Evolutionary conservation across 2,113 vertebrate genomes (phyloP).

Genomic region (Tachycineta bicolor): DNA sequence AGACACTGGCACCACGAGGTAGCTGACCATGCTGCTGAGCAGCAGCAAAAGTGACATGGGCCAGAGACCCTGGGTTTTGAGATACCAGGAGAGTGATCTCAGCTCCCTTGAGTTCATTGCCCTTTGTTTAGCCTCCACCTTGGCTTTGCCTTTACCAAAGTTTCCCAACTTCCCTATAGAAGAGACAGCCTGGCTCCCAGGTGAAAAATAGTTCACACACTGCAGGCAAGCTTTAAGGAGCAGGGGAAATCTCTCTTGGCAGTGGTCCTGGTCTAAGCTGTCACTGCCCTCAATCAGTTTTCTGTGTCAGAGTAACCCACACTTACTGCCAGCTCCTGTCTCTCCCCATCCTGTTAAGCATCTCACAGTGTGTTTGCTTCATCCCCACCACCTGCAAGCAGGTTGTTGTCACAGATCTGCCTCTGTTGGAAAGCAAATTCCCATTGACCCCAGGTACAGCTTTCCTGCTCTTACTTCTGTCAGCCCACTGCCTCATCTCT

Average conservation of each 20-base stretch:
- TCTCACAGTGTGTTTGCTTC: not conserved
- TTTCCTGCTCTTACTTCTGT: not conserved
- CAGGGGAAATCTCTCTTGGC: not conserved
- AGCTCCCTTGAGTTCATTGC: not conserved
- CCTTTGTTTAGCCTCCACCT: not conserved
- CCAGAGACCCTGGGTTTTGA: not conserved
- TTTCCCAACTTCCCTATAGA: not conserved
- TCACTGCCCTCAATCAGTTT: not conserved
- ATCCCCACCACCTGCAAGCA: not conserved
- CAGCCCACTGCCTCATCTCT: not conserved
- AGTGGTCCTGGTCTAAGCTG: not conserved
- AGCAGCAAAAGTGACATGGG: not conserved
- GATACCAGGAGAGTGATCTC: not conserved
- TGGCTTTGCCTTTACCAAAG: not conserved
- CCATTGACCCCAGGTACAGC: not conserved
- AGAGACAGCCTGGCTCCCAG: not conserved
- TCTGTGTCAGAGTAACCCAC: not conserved
- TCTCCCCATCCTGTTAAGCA: not conserved
- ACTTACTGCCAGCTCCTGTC: not conserved
- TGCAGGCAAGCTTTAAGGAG: not conserved
- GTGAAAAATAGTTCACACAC: not conserved
- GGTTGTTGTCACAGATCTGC: not conserved
- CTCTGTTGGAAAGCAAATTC: not conserved
- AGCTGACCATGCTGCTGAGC: not conserved
- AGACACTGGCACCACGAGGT: not conserved